Evolutionary conservation across 1,140 invertebrate species (phyloP).

Genomic region (Steinernema feltiae): DNA sequence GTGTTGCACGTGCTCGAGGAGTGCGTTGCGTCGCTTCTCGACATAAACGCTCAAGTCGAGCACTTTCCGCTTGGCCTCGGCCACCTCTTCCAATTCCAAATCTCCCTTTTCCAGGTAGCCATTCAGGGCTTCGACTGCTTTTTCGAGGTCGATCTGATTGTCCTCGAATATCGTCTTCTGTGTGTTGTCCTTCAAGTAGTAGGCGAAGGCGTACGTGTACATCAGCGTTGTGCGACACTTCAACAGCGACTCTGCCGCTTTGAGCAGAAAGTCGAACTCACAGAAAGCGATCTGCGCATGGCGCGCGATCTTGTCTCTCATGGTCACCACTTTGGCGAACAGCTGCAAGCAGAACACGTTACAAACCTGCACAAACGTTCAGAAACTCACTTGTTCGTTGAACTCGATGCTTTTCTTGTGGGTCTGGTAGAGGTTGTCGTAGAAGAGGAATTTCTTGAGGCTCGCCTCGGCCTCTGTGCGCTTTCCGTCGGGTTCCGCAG

Average conservation of each 20-base stretch:
- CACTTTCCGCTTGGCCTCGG: slow-evolving; percentile 79
- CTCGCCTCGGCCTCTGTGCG: slow-evolving; percentile 73
- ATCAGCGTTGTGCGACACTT: slow-evolving; percentile 92
- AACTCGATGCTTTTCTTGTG: slow-evolving; percentile 97
- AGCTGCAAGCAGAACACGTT: slow-evolving; percentile 17
- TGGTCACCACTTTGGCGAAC: neutral
- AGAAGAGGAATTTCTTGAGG: slow-evolving; percentile 85
- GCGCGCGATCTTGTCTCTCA: neutral
- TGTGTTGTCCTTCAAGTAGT: slow-evolving; percentile 93
- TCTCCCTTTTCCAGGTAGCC: slow-evolving; percentile 88
- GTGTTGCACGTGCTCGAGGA: slow-evolving; percentile 91
- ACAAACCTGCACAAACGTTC: too few species aligned
- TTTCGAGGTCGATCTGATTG: slow-evolving; percentile 85
- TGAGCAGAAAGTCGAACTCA: slow-evolving; percentile 83
- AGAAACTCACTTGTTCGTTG: slow-evolving; percentile 73
- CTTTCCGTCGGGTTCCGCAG: neutral
- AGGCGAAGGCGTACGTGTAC: slow-evolving; percentile 99
- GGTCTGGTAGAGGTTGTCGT: slow-evolving; percentile 98
- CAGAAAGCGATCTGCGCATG: neutral
- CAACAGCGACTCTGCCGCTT: slow-evolving; percentile 93
- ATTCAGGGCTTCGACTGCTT: slow-evolving; percentile 87
- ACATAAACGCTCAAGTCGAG: slow-evolving; percentile 95
- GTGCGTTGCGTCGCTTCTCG: slow-evolving; percentile 83
- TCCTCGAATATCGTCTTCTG: slow-evolving; percentile 97
- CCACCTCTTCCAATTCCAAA: slow-evolving; percentile 88